Base-by-base conservation (phyloP, 2,113 vertebrate species). In the Thymallus thymallus region DNA sequence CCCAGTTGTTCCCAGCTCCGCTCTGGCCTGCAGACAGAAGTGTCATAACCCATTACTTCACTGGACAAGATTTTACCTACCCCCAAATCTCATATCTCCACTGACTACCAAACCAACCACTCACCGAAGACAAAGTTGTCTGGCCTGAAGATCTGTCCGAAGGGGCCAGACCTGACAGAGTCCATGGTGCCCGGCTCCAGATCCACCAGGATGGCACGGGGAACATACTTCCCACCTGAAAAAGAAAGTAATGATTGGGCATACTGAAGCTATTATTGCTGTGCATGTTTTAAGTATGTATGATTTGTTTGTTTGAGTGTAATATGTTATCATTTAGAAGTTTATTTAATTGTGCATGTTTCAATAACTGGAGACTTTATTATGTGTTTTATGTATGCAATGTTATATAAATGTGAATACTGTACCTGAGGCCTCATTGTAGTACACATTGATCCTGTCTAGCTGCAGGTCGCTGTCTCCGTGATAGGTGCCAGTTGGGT, bases 111-210 rank as follows among this genome's bases (percentile, higher is more conserved):
- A n/a, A 69, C 1, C 1, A 67, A 67, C 24, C 71, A 13, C 88
- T 85, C 78, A 93, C 93, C 91, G 77, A 94, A 94, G 71, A 94
- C 91, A 76, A 93, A 94, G 86, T 94, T 94, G 85, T 94, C 93
- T 3, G 93, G 92, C 80, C 92, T 92, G 68, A 94, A 94, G 75
- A 93, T 92, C 81, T 94, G 93, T 63, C 93, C 93, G 3, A 94
- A 93, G 5, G 91, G 92, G 24, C 93, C 93, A 0, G 92, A 93
- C 69, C 97, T 94, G 69, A 99, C 96, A 0, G 96, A 97, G 85
- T 98, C 97, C 97, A 98, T 98, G 1, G 97, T 98, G 1, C 97
- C 97, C 0, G 97, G 97, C 84, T 99, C 97, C 90, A 99, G 84
- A 84, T 98, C 97, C 80, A 98, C 97, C 83, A 99, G 91, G 88